phyloP scores from a whole-genome alignment of 2,797 vertebrate species.

The Lemur catta region DNA sequence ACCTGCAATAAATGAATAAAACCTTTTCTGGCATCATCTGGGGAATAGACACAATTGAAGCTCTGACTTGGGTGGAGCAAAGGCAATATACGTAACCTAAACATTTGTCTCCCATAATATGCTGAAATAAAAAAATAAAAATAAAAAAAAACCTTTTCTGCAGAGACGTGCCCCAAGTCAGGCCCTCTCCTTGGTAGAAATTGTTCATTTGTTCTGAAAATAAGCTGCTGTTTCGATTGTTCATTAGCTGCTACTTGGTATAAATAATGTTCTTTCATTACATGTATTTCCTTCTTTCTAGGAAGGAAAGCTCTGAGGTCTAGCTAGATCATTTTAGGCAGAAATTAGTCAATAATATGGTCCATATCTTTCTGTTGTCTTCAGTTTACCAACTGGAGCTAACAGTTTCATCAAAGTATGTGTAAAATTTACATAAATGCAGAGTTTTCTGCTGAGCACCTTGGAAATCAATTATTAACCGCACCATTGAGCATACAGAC shows the following conservation, averaged over 20 bases:
- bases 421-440: neutral
- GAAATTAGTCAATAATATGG: neutral
- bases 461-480: neutral
- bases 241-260: neutral
- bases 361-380: neutral
- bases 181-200: too few relatives aligned
- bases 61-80: too few relatives aligned
- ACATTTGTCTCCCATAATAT: too few relatives aligned
- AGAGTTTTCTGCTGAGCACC: neutral
- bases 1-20: constrained; percentile 21
- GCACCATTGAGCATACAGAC: neutral
- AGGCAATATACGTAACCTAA: too few relatives aligned
- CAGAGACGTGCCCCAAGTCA: neutral
- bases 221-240: neutral
- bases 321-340: constrained; percentile 34
- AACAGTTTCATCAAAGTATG: constrained; percentile 1
- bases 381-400: neutral
- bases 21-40: too few relatives aligned
- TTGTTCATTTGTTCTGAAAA: neutral
- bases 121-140: too few relatives aligned
- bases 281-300: neutral
- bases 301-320: constrained; percentile 15
- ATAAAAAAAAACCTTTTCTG: neutral
- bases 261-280: neutral
- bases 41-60: too few relatives aligned